Conservation (phyloP, 2,113 vertebrate genomes). For the Desmodus rotundus region DNA sequence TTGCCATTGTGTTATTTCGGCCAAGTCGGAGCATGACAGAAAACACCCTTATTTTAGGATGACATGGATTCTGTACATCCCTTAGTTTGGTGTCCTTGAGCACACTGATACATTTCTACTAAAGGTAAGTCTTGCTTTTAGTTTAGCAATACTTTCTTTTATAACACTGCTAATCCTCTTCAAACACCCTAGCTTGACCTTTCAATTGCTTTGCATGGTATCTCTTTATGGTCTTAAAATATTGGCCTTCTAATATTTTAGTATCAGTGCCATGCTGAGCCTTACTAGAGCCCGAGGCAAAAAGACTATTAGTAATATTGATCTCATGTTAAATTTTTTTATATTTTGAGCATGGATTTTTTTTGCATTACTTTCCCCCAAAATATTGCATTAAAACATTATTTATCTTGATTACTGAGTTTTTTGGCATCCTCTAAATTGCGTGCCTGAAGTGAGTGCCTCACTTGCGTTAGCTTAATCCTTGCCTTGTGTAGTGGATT, state of each 20-base stretch:
- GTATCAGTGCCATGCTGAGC: background rate
- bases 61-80: background rate
- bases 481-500: background rate
- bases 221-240: background rate
- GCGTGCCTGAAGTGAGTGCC: background rate
- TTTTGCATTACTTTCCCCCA: background rate
- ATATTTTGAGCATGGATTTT: background rate
- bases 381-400: background rate
- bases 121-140: background rate
- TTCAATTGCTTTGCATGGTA: background rate
- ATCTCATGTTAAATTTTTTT: background rate
- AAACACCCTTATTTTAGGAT: background rate
- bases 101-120: background rate
- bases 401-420: background rate
- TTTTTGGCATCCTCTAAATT: background rate
- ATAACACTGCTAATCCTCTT: background rate
- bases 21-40: background rate
- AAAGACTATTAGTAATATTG: background rate
- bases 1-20: background rate
- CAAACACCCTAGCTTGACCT: background rate
- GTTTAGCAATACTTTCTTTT: background rate
- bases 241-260: background rate
- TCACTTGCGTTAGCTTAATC: background rate
- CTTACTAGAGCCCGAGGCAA: background rate
- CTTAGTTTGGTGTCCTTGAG: background rate